A percentile compares a stretch with the other conserved stretches of the same genome.
These are phyloP conservation scores for Cybosia mesomella DNA, from an alignment of 2,888 invertebrate species.

Conservation along the genomic window DNA sequence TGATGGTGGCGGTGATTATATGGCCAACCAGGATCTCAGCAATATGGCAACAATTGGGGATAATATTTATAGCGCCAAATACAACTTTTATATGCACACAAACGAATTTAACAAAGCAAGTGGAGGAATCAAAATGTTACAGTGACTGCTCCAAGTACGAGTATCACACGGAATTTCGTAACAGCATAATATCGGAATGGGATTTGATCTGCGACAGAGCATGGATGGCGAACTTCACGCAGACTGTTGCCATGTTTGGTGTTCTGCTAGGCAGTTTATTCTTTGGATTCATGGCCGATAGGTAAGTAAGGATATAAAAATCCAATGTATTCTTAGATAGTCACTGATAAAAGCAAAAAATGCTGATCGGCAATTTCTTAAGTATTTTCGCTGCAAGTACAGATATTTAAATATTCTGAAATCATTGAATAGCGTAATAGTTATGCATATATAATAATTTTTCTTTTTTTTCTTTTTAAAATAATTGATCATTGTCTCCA, in stretches of 20 bases:
- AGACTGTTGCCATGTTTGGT: constrained; percentile 90
- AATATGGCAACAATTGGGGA: constrained; percentile 90
- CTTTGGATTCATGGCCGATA: constrained; percentile 90
- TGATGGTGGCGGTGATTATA: constrained; percentile 86
- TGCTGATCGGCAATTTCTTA: not conserved
- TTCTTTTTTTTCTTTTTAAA: not conserved
- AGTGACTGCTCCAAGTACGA: constrained; percentile 82
- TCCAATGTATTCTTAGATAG: not conserved
- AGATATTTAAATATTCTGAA: too few species aligned
- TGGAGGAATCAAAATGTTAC: constrained; percentile 77
- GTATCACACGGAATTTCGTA: constrained; percentile 88
- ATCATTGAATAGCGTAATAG: not conserved
- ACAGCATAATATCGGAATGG: constrained; percentile 91
- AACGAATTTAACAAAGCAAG: constrained; percentile 55
- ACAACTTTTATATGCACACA: constrained; percentile 79
- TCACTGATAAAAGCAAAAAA: not conserved
- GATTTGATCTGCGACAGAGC: constrained; percentile 88
- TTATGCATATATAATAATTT: not conserved
- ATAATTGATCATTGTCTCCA: too few species aligned
- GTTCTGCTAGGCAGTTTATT: constrained; percentile 89
- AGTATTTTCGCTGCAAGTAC: not conserved
- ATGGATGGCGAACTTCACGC: constrained; percentile 89
- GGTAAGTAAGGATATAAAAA: constrained; percentile 75
- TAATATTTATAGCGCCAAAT: constrained; percentile 90
- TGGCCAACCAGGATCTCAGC: constrained; percentile 89